Percentiles rank a stretch among this genome's conserved stretches.
Conservation (phyloP, 2,113 vertebrate species). For the Anser cygnoides region DNA sequence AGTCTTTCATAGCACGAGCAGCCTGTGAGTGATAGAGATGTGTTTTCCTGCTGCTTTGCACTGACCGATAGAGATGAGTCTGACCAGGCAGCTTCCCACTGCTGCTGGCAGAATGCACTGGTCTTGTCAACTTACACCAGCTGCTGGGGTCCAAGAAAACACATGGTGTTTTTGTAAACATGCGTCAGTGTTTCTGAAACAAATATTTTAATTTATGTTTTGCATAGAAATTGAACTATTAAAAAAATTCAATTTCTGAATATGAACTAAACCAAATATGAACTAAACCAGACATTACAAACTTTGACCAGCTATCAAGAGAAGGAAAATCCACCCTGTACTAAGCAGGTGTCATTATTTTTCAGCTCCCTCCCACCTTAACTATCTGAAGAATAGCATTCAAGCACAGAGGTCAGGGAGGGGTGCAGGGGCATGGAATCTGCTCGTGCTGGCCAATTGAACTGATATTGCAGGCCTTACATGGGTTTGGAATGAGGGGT, state of each 20-base stretch:
- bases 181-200: not conserved
- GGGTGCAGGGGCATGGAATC: too few relatives aligned
- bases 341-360: not conserved
- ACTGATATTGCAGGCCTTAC: slow-evolving; percentile 58
- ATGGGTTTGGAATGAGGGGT: slow-evolving; percentile 75
- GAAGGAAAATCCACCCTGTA: not conserved
- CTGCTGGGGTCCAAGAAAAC: not conserved
- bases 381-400: slow-evolving; percentile 23
- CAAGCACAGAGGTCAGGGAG: not conserved
- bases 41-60: not conserved
- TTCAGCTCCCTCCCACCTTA: slow-evolving; percentile 12
- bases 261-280: not conserved
- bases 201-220: not conserved
- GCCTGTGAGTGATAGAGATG: not conserved
- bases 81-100: not conserved
- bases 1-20: not conserved
- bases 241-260: not conserved
- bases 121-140: not conserved
- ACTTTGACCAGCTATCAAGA: not conserved
- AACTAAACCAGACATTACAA: not conserved
- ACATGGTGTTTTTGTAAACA: not conserved
- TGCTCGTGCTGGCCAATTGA: not conserved
- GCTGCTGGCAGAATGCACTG: accelerated
- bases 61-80: accelerated
- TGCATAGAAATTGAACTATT: not conserved